Conservation (phyloP, 1,140 invertebrate genomes). For the Latrodectus geometricus region DNA sequence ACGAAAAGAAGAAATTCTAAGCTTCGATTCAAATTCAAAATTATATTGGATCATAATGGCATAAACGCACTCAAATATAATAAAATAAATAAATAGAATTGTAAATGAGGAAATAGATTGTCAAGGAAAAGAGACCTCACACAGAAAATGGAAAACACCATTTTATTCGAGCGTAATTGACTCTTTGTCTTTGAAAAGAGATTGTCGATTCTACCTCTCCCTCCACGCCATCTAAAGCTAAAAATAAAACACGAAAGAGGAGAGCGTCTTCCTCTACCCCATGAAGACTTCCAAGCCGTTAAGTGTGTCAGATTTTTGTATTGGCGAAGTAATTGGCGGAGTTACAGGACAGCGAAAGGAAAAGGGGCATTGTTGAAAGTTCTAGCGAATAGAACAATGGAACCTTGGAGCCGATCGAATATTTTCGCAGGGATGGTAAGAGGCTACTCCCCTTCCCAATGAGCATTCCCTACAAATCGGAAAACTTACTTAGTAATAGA, state of each 20-base stretch:
- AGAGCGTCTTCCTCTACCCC: background rate
- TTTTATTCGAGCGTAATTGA: constrained; percentile 61
- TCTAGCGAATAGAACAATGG: constrained; percentile 35
- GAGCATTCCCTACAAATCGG: constrained; percentile 14
- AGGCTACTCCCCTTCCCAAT: background rate
- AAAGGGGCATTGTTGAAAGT: constrained; percentile 50
- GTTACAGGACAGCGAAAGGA: constrained; percentile 15
- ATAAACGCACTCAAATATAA: background rate
- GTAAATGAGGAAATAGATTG: background rate
- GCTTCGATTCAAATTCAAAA: background rate
- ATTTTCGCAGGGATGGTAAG: constrained; percentile 17
- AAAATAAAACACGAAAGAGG: constrained; percentile 48
- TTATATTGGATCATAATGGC: background rate
- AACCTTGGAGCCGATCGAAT: constrained; percentile 35
- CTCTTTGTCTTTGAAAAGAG: constrained; percentile 27
- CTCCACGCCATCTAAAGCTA: constrained; percentile 19
- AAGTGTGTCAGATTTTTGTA: constrained; percentile 54
- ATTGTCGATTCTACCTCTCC: background rate
- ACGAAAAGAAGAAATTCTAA: background rate
- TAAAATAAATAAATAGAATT: too few relatives aligned
- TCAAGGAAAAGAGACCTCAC: background rate
- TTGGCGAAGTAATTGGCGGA: constrained; percentile 59
- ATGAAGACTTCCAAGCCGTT: constrained; percentile 43
- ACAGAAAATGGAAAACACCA: constrained; percentile 30
- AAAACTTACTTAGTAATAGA: constrained; percentile 58